Base-by-base conservation (phyloP, 1,140 invertebrate genomes). In the Sesamia nonagrioides region DNA sequence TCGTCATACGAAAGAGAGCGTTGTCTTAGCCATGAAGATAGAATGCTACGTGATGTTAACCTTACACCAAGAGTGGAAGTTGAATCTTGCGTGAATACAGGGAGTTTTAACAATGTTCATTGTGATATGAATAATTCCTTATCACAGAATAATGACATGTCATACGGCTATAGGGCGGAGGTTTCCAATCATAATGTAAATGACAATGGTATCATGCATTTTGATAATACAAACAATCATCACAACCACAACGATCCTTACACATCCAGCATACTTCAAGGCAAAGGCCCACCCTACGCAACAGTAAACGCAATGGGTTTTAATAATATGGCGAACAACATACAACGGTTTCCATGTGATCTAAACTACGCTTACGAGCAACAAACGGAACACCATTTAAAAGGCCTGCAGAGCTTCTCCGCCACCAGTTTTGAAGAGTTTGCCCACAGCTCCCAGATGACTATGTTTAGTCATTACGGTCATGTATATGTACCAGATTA, bases 91-190 rank as follows among this genome's bases (percentile, higher is more conserved):
- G 95, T 96, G 3, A 96, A 96, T 84, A 88, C 95, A n/a, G 96
- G 96, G 13, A 96, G 95, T 86, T 97, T 97, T 87, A 96, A 96
- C 60, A 96, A 96, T 85, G 90, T 97, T 61, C 97, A 97, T 87
- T 91, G 88, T 81, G 85, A 91, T 84, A 83, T 90, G 72, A 91
- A 88, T 69, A 89, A 82, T 72, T 35, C 81, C 13, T 48, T 74
- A 69, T 54, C 48, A 58, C 82, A 85, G 69, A 87, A 56, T 78
- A 85, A 66, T 61, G 84, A 89, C 72, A 78, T 86, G 52, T 73
- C 84, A 77, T 94, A 88, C 84, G 85, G 74, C 75, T 93, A 91
- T 79, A 83, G 78, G 71, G 89, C 83, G 82, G 85, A 92, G 56
- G 15, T 74, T 60, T 63, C 69, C 50, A 84, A 80, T 48, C 82